phyloP scores from a whole-genome alignment of 2,888 invertebrate species.

The Heteropelma amictum region DNA sequence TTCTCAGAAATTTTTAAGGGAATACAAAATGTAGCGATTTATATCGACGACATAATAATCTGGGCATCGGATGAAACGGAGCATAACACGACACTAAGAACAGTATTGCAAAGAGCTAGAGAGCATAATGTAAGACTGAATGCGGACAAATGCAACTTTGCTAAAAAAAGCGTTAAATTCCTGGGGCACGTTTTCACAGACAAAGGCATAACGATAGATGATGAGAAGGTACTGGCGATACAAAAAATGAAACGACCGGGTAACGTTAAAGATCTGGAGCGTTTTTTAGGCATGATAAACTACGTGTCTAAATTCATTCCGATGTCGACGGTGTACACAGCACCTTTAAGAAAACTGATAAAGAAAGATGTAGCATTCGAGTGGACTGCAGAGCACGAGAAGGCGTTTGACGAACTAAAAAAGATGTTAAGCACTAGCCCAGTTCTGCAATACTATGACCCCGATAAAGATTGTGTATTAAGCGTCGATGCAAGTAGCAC shows the following conservation, averaged over 20 bases:
- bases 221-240: constrained; percentile 38
- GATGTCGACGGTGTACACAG: constrained; percentile 36
- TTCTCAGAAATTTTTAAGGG: constrained; percentile 52
- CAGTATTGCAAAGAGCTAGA: constrained; percentile 30
- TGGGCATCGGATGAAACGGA: constrained; percentile 44
- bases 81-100: constrained; percentile 35
- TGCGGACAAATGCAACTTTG: constrained; percentile 44
- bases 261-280: constrained; percentile 41
- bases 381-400: constrained; percentile 41
- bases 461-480: constrained; percentile 38
- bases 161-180: constrained; percentile 36
- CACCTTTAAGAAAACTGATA: constrained; percentile 39
- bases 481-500: constrained; percentile 60
- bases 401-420: constrained; percentile 52
- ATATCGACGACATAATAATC: constrained; percentile 56
- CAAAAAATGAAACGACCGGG: constrained; percentile 43
- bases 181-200: constrained; percentile 44
- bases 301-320: constrained; percentile 53
- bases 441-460: constrained; percentile 52
- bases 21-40: constrained; percentile 50
- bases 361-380: constrained; percentile 42
- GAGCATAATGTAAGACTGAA: constrained; percentile 46
- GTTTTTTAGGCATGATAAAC: constrained; percentile 53
- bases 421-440: constrained; percentile 37
- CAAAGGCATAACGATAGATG: constrained; percentile 40